These are phyloP conservation scores for Anisognathus igniventris DNA, from an alignment of 2,797 vertebrate species.

Conservation along the genomic window DNA sequence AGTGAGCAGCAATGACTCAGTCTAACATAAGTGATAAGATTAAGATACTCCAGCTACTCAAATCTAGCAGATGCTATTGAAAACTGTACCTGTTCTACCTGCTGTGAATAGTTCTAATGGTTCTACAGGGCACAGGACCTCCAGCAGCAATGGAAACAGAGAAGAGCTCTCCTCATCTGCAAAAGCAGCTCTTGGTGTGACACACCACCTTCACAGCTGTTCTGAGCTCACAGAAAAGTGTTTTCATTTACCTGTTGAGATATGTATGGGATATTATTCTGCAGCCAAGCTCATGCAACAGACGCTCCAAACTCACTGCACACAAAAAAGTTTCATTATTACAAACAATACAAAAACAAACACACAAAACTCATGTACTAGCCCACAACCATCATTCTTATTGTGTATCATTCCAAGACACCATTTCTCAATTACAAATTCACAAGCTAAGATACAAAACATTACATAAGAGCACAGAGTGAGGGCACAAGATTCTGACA, in stretches of 20 bases:
- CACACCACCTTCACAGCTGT: not conserved
- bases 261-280: not conserved
- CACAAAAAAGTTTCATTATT: not conserved
- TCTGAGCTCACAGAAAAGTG: not conserved
- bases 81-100: not conserved
- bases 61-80: not conserved
- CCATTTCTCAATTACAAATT: not conserved
- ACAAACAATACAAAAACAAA: not conserved
- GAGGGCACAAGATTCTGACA: not conserved
- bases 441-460: not conserved
- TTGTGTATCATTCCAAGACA: not conserved
- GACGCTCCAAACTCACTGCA: not conserved
- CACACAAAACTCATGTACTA: not conserved
- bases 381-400: not conserved
- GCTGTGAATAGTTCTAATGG: not conserved
- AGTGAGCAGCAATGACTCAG: not conserved
- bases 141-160: not conserved
- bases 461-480: not conserved
- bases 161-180: not conserved
- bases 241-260: not conserved
- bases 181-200: not conserved
- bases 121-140: not conserved
- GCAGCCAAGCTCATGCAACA: not conserved
- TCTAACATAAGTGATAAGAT: not conserved
- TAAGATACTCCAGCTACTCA: not conserved